These are phyloP conservation scores for Drosophila anomalata DNA, from an alignment of 2,888 invertebrate species.

Conservation along the genomic window DNA sequence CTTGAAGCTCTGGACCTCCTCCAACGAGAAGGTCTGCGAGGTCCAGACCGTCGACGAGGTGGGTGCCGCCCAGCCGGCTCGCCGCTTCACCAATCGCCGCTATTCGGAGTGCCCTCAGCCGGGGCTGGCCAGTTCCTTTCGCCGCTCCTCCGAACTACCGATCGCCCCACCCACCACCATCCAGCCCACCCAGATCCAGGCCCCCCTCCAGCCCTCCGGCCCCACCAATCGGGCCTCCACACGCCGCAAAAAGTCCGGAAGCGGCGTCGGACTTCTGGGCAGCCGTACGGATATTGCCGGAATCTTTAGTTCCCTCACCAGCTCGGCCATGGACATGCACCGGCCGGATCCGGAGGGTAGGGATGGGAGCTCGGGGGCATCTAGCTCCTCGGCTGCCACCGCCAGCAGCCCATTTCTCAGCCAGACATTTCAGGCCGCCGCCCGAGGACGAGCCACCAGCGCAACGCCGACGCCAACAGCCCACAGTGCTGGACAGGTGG, in stretches of 20 bases:
- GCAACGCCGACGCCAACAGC: constrained; percentile 69
- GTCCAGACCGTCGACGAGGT: constrained; percentile 91
- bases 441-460: constrained; percentile 69
- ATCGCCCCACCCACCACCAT: not conserved
- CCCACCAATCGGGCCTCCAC: constrained; percentile 71
- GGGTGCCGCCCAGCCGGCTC: constrained; percentile 84
- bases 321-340: constrained; percentile 90
- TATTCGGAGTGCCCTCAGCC: constrained; percentile 89
- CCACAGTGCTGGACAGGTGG: constrained; percentile 38
- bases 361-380: constrained; percentile 50
- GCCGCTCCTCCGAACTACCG: constrained; percentile 90
- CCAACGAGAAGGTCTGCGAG: constrained; percentile 91
- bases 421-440: constrained; percentile 67
- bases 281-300: constrained; percentile 92
- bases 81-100: constrained; percentile 87
- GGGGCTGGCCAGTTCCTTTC: constrained; percentile 80
- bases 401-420: constrained; percentile 59
- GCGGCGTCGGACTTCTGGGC: constrained; percentile 88
- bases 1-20: constrained; percentile 93
- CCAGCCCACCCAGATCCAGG: constrained; percentile 11
- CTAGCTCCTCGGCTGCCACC: constrained; percentile 59
- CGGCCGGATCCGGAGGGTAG: constrained; percentile 58
- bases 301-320: constrained; percentile 89
- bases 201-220: not conserved
- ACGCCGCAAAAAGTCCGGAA: constrained; percentile 79